Evolutionary conservation across 2,113 vertebrate genomes (phyloP), one percentile per base, ranked within the genome.

Genomic region (Salminus brasiliensis): DNA sequence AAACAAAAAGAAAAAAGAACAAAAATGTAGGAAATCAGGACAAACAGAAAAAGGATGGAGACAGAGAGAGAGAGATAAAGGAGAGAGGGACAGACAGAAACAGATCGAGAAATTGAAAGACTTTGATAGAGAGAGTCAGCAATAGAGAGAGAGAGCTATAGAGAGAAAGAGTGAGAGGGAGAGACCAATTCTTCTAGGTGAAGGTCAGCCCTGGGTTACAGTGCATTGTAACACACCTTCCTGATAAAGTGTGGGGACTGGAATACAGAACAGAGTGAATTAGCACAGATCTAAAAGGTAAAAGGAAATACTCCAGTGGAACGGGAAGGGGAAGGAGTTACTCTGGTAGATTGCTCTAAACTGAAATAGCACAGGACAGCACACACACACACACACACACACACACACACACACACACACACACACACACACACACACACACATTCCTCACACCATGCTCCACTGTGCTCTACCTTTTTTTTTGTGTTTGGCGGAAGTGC

Each of bases 401-500:
- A n/a, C n/a, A n/a, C n/a, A n/a, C n/a, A n/a, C n/a, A n/a, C n/a
- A n/a, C n/a, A n/a, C n/a, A n/a, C n/a, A n/a, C n/a, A n/a, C n/a
- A n/a, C n/a, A n/a, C n/a, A n/a, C n/a, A 52, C 30, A 36, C 27
- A 72, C 53, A 76, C 73, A 65, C 77, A 57, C 80, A 5, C 57
- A 69, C 62, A 71, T 43, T 34, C 21, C 1, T 39, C 84, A 88
- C 85, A 85, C 87, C 86, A 82, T 3, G 23, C 59, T n/a, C 68
- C 25, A 36, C 52, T 85, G 60, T 73, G 68, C 78, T 86, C 92
- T 94, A 97, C 95, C 95, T 95, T 94, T 97, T 93, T 94, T 95
- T 93, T 94, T 97, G 78, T 96, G 95, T 95, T 96, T 98, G 87
- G 96, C 93, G 47, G 96, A 98, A 2, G 96, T 95, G 84, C 93